Evolutionary conservation across 2,113 vertebrate species (phyloP).

Genomic region (Trichomycterus rosablanca): DNA sequence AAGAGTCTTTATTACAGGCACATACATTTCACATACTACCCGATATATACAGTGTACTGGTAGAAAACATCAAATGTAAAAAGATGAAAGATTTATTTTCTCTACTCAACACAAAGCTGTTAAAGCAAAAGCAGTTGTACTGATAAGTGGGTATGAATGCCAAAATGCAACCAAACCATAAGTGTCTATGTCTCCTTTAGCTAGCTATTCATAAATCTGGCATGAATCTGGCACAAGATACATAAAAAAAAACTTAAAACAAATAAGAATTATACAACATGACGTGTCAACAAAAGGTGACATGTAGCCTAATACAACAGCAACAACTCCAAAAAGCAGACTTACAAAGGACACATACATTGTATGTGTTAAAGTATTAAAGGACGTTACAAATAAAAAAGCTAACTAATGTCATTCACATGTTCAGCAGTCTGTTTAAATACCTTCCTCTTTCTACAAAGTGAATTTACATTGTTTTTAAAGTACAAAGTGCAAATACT

Average conservation of each 20-base stretch:
- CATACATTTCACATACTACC: constrained; percentile 25
- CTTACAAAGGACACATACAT: constrained; percentile 86
- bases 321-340: constrained; percentile 70
- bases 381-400: constrained; percentile 59
- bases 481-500: constrained; percentile 99
- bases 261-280: constrained; percentile 42
- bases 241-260: constrained; percentile 44
- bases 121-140: too few species aligned
- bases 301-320: constrained; percentile 67
- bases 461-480: constrained; percentile 92
- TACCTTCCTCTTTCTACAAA: constrained; percentile 87
- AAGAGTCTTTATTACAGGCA: constrained; percentile 28
- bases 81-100: constrained; percentile 64
- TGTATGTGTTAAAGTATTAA: constrained; percentile 55
- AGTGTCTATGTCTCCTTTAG: constrained; percentile 24
- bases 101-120: constrained; percentile 62
- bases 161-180: too few species aligned
- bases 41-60: constrained; percentile 39
- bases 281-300: constrained; percentile 52
- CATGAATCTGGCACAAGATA: constrained; percentile 44
- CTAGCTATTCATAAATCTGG: constrained; percentile 49
- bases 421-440: constrained; percentile 89
- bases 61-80: constrained; percentile 39
- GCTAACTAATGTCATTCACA: constrained; percentile 84
- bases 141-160: constrained; percentile 3